phyloP scores from a whole-genome alignment of 2,888 invertebrate genomes.

The Microchrysa polita region DNA sequence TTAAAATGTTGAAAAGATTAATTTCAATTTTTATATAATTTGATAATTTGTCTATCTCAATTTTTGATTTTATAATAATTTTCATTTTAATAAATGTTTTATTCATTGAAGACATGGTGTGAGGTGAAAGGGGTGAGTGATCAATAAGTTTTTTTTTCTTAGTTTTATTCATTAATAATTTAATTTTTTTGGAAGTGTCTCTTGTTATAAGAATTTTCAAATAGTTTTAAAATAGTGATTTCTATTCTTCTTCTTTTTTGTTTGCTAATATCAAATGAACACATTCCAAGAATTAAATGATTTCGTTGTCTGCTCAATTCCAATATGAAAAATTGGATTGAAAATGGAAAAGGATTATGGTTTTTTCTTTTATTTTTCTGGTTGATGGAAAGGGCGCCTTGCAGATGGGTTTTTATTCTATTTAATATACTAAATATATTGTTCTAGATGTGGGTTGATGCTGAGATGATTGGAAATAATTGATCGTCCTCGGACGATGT shows the following conservation, averaged over 20 bases:
- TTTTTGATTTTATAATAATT: neutral
- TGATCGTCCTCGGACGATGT: neutral
- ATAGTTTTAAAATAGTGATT: neutral
- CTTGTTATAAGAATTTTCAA: neutral
- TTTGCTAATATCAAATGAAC: neutral
- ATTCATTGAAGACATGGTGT: conserved; percentile 15
- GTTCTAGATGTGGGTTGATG: neutral
- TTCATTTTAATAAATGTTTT: neutral
- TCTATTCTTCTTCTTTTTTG: no score
- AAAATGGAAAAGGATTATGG: neutral
- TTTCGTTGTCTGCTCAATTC: neutral
- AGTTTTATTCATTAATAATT: conserved; percentile 2
- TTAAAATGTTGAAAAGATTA: conserved; percentile 28
- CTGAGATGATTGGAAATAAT: neutral
- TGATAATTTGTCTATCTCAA: neutral
- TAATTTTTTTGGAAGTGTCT: neutral
- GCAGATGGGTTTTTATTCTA: neutral
- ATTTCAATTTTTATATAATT: conserved; percentile 11
- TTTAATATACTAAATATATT: no score
- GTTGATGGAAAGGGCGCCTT: neutral
- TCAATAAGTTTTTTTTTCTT: conserved; percentile 10
- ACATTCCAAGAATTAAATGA: neutral
- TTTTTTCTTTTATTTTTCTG: neutral
- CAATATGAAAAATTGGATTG: neutral
- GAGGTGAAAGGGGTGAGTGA: conserved; percentile 32